Evolutionary conservation across 30 jellyfish, hydroid and myxozoan species (phyloP).

Genomic region (Cassiopea xamachana): DNA sequence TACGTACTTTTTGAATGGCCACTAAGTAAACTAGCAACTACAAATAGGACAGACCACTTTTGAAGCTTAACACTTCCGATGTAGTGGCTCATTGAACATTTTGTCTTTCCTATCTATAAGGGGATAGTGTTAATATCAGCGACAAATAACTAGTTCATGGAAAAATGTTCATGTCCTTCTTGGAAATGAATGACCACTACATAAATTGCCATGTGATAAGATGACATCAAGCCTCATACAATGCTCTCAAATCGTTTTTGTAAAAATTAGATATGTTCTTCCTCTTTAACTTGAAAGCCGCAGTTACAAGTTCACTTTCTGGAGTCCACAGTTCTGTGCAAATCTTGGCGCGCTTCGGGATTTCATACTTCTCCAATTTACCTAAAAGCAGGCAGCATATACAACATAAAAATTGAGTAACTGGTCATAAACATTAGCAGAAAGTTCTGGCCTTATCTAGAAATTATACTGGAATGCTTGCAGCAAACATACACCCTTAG

Average conservation of each 20-base stretch:
- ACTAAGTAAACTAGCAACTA: no score
- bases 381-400: conserved; percentile 45
- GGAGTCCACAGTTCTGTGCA: conserved; percentile 98
- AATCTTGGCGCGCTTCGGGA: conserved; percentile 80
- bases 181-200: conserved; percentile 2
- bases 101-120: no score
- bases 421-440: no score
- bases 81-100: background rate
- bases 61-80: no score
- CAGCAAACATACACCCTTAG: no score
- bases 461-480: no score
- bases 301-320: conserved; percentile 96
- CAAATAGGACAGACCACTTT: no score
- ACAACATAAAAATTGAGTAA: background rate
- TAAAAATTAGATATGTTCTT: conserved; percentile 79
- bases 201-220: background rate
- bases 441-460: no score
- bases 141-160: background rate
- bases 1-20: no score
- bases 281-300: conserved; percentile 96
- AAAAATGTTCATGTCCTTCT: background rate
- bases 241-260: conserved; percentile 69
- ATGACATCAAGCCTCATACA: conserved; percentile 42
- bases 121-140: background rate
- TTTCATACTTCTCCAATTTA: conserved; percentile 84